Percentiles rank a stretch among this genome's conserved stretches.
Conservation (phyloP, 2,888 invertebrate species). For the Rhyacophila evoluta region DNA sequence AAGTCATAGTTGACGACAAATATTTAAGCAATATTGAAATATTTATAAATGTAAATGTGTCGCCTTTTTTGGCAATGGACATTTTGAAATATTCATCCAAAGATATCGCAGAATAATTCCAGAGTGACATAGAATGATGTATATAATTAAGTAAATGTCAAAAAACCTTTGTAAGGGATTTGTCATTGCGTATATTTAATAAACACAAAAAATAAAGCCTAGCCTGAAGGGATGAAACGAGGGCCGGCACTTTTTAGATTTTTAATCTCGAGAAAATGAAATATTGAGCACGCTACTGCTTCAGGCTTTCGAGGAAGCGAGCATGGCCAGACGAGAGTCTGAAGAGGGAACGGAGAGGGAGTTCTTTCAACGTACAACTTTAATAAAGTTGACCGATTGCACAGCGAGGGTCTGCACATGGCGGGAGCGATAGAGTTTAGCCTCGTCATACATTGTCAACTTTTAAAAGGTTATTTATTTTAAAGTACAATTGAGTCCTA, state of each 20-base stretch:
- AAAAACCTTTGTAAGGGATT: not conserved
- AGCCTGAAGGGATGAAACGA: not conserved
- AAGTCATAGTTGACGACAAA: too few relatives aligned
- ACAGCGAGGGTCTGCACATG: not conserved
- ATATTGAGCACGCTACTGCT: slow-evolving; percentile 7
- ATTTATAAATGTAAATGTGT: too few relatives aligned
- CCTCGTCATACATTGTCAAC: not conserved
- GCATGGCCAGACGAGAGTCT: not conserved
- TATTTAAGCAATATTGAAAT: too few relatives aligned
- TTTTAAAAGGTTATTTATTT: too few relatives aligned
- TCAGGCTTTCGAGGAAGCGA: not conserved
- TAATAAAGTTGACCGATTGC: slow-evolving; percentile 15
- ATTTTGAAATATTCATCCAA: too few relatives aligned
- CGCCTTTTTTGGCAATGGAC: too few relatives aligned
- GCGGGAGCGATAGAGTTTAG: not conserved
- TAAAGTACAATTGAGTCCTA: too few relatives aligned
- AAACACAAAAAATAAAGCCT: not conserved
- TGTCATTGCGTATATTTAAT: not conserved
- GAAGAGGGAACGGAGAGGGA: not conserved
- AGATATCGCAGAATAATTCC: too few relatives aligned
- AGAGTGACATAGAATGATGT: too few relatives aligned
- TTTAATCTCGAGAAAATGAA: not conserved
- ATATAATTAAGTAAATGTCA: too few relatives aligned
- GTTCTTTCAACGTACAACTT: not conserved
- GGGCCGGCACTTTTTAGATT: not conserved